Evolutionary conservation across 2,113 vertebrate genomes (phyloP), one percentile per base, ranked within the genome.

Genomic region (Catharus minimus): DNA sequence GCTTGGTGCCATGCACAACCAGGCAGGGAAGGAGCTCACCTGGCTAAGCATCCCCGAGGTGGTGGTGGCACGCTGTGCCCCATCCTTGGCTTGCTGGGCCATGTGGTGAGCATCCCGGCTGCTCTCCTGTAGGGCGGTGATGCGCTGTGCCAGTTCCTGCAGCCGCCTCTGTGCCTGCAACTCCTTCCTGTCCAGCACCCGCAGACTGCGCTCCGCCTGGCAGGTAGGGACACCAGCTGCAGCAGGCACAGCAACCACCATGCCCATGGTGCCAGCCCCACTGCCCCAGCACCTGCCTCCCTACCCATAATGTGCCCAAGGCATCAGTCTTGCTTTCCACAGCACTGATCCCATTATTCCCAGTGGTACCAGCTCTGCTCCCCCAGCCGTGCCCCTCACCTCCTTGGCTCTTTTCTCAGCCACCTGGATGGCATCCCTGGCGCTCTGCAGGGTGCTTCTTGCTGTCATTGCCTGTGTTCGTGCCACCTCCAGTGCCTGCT

Each of bases 91-190:
- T 9, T 98, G 93, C 33, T 88, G 86, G 3, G 98, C 98, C 96
- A 96, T 56, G 28, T 72, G 89, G 46, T 30, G 95, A 94, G 98
- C 97, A 64, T 92, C 90, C 78, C 38, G 94, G 3, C 95, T 96
- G 44, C 75, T 97, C 74, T 97, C 96, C 83, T 96, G 95, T 66
- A 99, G 95, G 21, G 92, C 43, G 1, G 96, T 86, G 72, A 98
- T 90, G 5, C 50, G 90, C 53, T 56, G 39, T 1, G 97, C 97
- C 76, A 99, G 97, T 61, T 97, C 97, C 67, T 5, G 81, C 73
- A 99, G 90, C 82, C 92, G 94, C 75, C 93, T 95, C 96, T 98
- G 97, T 5, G 95, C 90, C 44, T 95, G 94, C 19, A 87, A 96
- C 94, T 98, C 98, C 84, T 95, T 97, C 28, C 73, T 60, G 67